These are phyloP conservation scores for Leptobrachium leishanense DNA, from an alignment of 2,113 vertebrate species.

Conservation along the genomic window DNA sequence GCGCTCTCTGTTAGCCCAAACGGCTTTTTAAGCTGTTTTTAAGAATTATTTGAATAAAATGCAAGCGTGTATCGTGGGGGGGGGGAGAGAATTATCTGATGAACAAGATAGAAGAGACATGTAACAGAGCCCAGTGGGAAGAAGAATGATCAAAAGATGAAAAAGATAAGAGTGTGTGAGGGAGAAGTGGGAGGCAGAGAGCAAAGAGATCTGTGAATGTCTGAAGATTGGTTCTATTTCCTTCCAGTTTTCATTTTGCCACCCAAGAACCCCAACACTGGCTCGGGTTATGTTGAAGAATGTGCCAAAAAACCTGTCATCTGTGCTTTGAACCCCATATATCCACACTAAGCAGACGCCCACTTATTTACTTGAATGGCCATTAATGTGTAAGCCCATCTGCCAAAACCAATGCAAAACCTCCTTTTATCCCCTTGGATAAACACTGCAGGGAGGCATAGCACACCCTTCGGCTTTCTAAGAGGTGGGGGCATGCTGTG, in stretches of 20 bases:
- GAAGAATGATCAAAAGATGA: conserved; percentile 61
- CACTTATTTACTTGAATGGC: no score
- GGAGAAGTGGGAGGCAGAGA: conserved; percentile 40
- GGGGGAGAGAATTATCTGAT: conserved; percentile 72
- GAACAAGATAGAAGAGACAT: conserved; percentile 66
- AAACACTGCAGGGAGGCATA: no score
- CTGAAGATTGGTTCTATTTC: background rate
- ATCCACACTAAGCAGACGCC: no score
- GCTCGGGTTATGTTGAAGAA: no score
- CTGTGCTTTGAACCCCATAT: no score
- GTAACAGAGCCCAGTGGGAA: conserved; percentile 60
- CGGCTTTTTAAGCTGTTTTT: conserved; percentile 86
- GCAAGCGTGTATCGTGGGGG: conserved; percentile 74
- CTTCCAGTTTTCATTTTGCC: background rate
- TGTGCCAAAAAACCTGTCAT: no score
- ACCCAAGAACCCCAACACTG: background rate
- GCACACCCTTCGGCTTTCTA: no score
- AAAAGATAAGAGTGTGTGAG: conserved; percentile 43
- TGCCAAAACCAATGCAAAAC: no score
- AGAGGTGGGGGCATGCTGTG: no score
- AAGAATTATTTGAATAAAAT: conserved; percentile 89
- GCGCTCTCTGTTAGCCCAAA: conserved; percentile 82
- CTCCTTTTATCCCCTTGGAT: no score
- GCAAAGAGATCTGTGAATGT: conserved; percentile 52
- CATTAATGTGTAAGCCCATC: no score